phyloP scores from a whole-genome alignment of 2,797 vertebrate genomes.

The Xenentodon cancila region DNA sequence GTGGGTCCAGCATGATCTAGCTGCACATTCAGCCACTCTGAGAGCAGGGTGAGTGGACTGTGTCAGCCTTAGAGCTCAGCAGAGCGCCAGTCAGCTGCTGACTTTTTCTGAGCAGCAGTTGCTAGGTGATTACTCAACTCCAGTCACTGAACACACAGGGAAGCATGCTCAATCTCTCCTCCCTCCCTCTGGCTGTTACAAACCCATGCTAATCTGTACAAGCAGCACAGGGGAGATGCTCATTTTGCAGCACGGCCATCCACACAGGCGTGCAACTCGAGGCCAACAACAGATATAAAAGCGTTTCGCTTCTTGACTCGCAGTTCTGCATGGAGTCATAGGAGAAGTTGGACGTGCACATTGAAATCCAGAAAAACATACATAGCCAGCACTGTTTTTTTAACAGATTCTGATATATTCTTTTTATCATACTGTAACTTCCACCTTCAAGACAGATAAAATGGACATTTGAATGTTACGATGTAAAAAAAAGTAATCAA shows the following conservation, averaged over 20 bases:
- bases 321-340: not conserved
- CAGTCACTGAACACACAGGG: constrained; percentile 57
- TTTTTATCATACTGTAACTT: too few species aligned
- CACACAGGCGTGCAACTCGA: not conserved
- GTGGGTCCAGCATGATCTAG: constrained; percentile 46
- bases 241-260: constrained; percentile 23
- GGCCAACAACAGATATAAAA: not conserved
- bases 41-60: constrained; percentile 46
- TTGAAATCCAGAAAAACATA: not conserved
- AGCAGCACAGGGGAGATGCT: constrained; percentile 9
- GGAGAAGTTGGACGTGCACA: not conserved
- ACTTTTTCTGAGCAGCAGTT: constrained; percentile 81
- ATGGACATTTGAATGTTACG: too few species aligned
- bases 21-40: constrained; percentile 32
- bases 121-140: constrained; percentile 82
- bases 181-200: constrained; percentile 20
- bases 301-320: not conserved
- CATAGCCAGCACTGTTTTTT: too few species aligned
- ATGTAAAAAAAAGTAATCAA: too few species aligned
- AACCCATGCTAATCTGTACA: constrained; percentile 26
- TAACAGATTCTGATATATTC: too few species aligned
- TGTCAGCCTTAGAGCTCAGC: constrained; percentile 48
- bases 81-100: constrained; percentile 56
- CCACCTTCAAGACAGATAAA: too few species aligned
- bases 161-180: constrained; percentile 39